These are phyloP conservation scores for Zaprionus bogoriensis DNA, from an alignment of 2,888 invertebrate genomes.

Conservation along the genomic window DNA sequence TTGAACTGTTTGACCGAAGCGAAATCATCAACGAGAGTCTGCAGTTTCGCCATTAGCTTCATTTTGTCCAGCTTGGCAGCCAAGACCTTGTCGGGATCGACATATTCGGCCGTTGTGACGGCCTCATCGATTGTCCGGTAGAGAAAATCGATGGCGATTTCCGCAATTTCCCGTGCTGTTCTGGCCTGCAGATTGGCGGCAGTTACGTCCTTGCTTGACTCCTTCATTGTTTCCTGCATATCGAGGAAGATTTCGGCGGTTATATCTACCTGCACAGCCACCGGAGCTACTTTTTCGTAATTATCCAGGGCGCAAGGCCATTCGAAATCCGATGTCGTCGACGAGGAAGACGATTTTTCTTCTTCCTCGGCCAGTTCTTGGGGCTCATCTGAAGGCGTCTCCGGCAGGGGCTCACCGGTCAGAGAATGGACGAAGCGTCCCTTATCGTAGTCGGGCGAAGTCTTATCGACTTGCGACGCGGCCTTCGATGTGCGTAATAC, in stretches of 20 bases:
- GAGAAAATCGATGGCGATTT: conserved; percentile 19
- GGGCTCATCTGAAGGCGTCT: background rate
- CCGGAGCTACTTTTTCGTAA: background rate
- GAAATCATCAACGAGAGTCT: background rate
- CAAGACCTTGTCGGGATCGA: conserved; percentile 14
- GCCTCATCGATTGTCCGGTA: conserved; percentile 12
- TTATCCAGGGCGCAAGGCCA: background rate
- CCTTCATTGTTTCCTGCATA: background rate
- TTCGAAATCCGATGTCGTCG: too few relatives aligned
- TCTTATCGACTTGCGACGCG: too few relatives aligned
- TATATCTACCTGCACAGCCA: background rate
- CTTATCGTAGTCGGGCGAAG: too few relatives aligned
- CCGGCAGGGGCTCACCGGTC: too few relatives aligned
- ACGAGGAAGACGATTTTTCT: background rate
- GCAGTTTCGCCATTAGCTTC: conserved; percentile 11
- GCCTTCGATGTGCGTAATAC: too few relatives aligned
- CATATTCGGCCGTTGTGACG: conserved; percentile 25
- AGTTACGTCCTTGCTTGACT: too few relatives aligned
- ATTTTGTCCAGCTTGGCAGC: conserved; percentile 21
- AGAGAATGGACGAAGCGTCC: too few relatives aligned
- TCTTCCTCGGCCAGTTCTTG: background rate
- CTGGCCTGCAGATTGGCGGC: background rate
- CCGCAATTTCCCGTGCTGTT: background rate
- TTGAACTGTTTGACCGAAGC: conserved; percentile 6
- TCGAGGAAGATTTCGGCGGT: conserved; percentile 9